A percentile compares a stretch with the other conserved stretches of the same genome.
phyloP scores from a whole-genome alignment of 2,113 vertebrate genomes.

The Eudorcas thomsonii region DNA sequence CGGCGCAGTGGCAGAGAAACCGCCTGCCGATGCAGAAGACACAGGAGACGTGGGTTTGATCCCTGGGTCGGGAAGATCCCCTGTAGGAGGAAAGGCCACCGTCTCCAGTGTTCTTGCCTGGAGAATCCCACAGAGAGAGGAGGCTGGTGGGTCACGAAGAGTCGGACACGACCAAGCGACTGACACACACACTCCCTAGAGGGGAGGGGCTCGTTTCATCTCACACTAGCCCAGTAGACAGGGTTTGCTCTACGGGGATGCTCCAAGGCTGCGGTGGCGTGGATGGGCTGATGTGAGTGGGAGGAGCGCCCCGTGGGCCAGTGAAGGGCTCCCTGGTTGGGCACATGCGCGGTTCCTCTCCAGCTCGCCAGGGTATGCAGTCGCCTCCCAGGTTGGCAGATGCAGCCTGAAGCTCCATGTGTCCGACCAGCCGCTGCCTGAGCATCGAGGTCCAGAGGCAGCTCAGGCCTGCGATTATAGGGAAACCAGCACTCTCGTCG shows the following conservation, averaged over 20 bases:
- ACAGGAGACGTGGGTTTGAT: not conserved
- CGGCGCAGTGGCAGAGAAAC: not conserved
- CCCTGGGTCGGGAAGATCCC: not conserved
- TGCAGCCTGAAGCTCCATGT: fast-evolving
- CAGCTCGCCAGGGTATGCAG: fast-evolving
- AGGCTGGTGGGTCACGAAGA: not conserved
- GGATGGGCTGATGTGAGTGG: fast-evolving
- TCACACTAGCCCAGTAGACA: fast-evolving
- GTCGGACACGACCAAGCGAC: not conserved
- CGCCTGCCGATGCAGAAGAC: not conserved
- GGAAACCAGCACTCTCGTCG: fast-evolving
- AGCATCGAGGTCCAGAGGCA: fast-evolving
- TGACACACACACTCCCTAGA: fast-evolving
- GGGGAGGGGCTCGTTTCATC: fast-evolving
- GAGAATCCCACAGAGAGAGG: not conserved
- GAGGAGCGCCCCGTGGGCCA: fast-evolving
- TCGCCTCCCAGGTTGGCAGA: fast-evolving
- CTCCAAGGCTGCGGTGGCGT: fast-evolving
- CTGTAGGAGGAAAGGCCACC: not conserved
- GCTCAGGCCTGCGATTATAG: fast-evolving
- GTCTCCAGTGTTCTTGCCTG: not conserved
- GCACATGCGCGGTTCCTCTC: too few species aligned
- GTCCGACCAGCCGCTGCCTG: too few species aligned
- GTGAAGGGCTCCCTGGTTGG: not conserved
- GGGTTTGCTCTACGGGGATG: fast-evolving